These are phyloP conservation scores for Luidia sarsii DNA, from an alignment of 53 echinoderm and acorn worm species.

Conservation along the genomic window DNA sequence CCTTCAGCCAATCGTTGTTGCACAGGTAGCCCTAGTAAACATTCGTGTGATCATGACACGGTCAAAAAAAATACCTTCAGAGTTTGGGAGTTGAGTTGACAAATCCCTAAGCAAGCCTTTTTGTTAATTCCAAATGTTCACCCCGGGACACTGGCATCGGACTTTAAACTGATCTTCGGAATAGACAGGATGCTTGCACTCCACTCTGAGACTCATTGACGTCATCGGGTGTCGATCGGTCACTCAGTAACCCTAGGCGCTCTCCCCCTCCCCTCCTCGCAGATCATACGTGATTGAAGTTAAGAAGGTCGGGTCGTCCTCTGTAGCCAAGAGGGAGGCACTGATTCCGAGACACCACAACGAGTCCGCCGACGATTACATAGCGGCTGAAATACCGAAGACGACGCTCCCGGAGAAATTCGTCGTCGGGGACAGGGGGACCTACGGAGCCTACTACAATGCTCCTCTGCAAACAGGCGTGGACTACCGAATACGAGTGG, in stretches of 20 bases:
- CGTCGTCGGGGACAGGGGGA: constrained; percentile 68
- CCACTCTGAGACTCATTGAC: background rate
- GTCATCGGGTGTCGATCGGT: background rate
- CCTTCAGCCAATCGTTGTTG: no score
- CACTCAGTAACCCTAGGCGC: background rate
- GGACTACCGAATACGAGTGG: constrained; percentile 63
- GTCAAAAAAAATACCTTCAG: no score
- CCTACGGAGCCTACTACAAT: constrained; percentile 74
- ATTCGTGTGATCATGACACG: no score
- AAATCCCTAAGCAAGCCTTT: no score
- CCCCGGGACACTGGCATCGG: no score
- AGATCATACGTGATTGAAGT: constrained; percentile 58
- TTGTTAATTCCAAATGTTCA: no score
- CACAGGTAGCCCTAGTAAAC: no score
- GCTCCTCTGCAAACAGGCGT: constrained; percentile 57
- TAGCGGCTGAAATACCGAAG: constrained; percentile 73
- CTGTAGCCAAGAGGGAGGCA: background rate
- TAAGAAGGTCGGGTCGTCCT: background rate
- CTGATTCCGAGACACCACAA: background rate
- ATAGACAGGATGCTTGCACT: no score
- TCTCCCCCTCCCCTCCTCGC: background rate
- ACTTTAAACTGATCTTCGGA: background rate
- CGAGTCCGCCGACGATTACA: constrained; percentile 55
- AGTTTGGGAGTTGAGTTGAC: no score
- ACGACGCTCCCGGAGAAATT: constrained; percentile 40